A percentile compares a stretch with the other conserved stretches of the same genome.
These are phyloP conservation scores for Geothlypis trichas DNA, from an alignment of 2,113 vertebrate genomes.

Conservation along the genomic window DNA sequence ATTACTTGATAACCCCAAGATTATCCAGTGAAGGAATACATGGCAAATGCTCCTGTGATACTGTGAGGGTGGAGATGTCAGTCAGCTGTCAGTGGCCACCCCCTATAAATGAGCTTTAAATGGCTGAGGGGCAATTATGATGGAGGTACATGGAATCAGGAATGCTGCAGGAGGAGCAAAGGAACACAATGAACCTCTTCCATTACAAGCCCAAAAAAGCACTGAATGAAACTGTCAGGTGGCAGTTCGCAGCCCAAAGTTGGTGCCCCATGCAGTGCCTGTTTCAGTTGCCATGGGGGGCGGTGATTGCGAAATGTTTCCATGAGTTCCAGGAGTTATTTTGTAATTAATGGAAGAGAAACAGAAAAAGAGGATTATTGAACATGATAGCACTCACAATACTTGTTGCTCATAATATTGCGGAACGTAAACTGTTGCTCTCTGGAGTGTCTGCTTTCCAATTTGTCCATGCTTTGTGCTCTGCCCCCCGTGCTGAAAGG, in stretches of 20 bases:
- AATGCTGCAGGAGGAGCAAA: neutral
- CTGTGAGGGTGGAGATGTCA: neutral
- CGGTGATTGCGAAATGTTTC: neutral
- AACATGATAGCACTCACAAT: neutral
- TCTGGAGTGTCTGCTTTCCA: neutral
- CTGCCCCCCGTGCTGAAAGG: rapidly evolving
- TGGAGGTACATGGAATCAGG: neutral
- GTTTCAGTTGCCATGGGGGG: neutral
- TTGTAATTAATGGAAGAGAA: neutral
- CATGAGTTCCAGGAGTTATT: neutral
- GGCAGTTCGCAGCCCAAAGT: neutral
- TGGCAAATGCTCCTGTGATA: rapidly evolving
- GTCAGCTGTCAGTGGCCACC: neutral
- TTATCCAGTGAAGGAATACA: neutral
- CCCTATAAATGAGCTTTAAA: neutral
- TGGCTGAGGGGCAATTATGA: neutral
- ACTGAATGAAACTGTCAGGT: rapidly evolving
- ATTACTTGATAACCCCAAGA: neutral
- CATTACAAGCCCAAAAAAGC: neutral
- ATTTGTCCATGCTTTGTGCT: neutral
- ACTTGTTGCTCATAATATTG: neutral
- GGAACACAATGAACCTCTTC: neutral
- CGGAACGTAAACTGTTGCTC: neutral
- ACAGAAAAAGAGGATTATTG: neutral
- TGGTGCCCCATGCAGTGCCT: neutral